phyloP scores from a whole-genome alignment of 2,888 invertebrate genomes.

The Clunio marinus region DNA sequence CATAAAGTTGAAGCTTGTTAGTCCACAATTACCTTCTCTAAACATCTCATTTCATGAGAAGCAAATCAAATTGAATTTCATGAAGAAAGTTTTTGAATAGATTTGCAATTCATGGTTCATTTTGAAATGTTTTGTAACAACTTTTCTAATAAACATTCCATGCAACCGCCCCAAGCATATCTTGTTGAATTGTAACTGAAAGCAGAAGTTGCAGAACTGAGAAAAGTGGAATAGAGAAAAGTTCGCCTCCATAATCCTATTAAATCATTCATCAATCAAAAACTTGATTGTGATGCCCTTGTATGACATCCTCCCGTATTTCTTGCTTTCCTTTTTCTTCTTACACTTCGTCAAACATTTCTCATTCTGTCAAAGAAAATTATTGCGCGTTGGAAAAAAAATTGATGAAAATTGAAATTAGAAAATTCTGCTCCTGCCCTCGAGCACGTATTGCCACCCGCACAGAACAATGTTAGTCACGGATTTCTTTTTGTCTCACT shows the following conservation, averaged over 20 bases:
- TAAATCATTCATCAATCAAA: conserved; percentile 34
- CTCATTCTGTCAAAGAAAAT: neutral
- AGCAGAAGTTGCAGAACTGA: neutral
- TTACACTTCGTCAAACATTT: neutral
- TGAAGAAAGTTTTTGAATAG: no score
- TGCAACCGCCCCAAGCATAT: no score
- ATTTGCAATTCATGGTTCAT: no score
- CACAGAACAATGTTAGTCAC: neutral
- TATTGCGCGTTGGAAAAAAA: neutral
- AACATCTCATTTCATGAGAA: no score
- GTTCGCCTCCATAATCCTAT: conserved; percentile 20
- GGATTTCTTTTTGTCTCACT: neutral
- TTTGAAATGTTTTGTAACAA: no score
- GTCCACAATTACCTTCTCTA: no score
- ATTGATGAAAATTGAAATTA: conserved; percentile 22
- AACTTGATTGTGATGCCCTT: conserved; percentile 21
- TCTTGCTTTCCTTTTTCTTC: neutral
- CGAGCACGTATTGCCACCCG: neutral
- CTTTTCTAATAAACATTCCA: no score
- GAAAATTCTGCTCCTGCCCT: neutral
- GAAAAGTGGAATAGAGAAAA: neutral
- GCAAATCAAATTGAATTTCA: no score
- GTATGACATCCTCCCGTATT: conserved; percentile 3
- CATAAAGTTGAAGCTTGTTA: no score
- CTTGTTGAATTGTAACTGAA: no score